These are phyloP conservation scores for Paramormyrops hopkinsi DNA, from an alignment of 2,797 vertebrate genomes.

Conservation along the genomic window DNA sequence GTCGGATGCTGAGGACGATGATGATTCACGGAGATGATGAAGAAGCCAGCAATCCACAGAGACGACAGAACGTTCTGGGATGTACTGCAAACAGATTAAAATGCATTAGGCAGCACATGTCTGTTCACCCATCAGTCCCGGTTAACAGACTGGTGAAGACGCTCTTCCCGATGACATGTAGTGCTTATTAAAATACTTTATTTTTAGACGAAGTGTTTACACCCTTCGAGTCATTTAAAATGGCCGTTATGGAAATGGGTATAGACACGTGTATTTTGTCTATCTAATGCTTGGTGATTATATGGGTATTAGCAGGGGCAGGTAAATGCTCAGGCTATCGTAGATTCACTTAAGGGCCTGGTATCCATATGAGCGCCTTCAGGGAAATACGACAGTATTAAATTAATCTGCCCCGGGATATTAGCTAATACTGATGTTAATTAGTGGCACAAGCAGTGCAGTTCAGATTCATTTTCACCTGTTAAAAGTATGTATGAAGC, in stretches of 20 bases:
- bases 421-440: background rate
- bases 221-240: background rate
- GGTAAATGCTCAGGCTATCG: background rate
- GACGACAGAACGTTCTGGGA: background rate
- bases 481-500: background rate
- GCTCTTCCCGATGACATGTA: background rate
- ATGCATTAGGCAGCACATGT: background rate
- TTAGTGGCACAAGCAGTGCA: background rate
- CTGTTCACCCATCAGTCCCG: background rate
- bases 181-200: background rate
- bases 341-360: background rate
- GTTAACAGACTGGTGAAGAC: background rate
- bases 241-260: background rate
- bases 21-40: background rate
- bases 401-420: background rate
- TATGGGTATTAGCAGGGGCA: background rate
- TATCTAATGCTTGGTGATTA: background rate
- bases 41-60: background rate
- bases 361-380: background rate
- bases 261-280: background rate
- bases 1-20: background rate
- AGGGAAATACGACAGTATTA: background rate
- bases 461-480: background rate
- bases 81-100: background rate
- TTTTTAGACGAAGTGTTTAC: background rate